Conservation (phyloP, 1,140 invertebrate genomes). For the Bombus terrestris region DNA sequence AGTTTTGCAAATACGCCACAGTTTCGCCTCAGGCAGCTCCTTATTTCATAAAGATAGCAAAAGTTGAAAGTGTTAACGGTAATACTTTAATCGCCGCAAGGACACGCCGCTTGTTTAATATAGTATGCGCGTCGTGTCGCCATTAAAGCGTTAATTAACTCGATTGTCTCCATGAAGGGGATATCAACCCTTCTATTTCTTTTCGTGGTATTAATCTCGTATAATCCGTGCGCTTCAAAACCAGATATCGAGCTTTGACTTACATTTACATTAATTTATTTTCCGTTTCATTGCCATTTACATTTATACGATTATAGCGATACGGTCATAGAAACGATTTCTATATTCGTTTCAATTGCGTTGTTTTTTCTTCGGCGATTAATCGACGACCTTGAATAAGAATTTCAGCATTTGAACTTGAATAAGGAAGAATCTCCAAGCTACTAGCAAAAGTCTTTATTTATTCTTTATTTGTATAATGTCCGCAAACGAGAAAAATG, state of each 20-base stretch:
- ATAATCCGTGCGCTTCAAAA: not conserved
- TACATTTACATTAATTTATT: not conserved
- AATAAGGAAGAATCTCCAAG: not conserved
- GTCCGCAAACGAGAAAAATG: no score
- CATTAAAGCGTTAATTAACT: constrained; percentile 20
- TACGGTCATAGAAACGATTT: no score
- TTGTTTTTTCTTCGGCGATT: not conserved
- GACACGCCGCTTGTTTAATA: not conserved
- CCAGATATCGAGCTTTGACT: not conserved
- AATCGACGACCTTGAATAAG: not conserved
- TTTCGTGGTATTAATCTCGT: not conserved
- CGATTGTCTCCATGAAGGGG: not conserved
- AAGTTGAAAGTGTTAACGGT: constrained; percentile 12
- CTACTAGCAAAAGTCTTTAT: not conserved
- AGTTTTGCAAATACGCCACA: not conserved
- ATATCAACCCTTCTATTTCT: not conserved
- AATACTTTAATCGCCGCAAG: constrained; percentile 6
- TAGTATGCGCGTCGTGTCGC: not conserved
- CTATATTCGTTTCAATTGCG: not conserved
- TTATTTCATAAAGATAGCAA: constrained; percentile 5
- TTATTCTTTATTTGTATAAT: no score
- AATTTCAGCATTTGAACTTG: not conserved
- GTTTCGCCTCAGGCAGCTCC: not conserved
- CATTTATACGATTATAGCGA: not conserved
- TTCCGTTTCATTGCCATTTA: not conserved